Percentiles rank a stretch among this genome's conserved stretches.
Evolutionary conservation across 2,888 invertebrate genomes (phyloP).

Genomic region (Leptinotarsa peninsularis): DNA sequence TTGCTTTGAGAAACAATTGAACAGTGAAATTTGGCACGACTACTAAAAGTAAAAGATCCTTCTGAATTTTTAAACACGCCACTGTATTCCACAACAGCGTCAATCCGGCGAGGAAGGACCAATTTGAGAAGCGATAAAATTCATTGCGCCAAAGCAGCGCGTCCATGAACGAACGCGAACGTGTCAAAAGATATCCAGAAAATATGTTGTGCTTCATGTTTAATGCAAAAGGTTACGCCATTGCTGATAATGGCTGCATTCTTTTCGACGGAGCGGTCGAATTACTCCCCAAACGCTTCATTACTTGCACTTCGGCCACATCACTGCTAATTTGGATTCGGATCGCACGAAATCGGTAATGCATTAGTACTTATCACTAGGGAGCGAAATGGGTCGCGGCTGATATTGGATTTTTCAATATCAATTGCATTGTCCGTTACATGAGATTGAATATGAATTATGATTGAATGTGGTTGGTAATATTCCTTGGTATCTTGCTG

Average conservation of each 20-base stretch:
- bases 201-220: conserved; percentile 63
- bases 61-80: conserved; percentile 17
- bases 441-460: background rate
- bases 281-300: conserved; percentile 59
- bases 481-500: too few species aligned
- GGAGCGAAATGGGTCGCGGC: background rate
- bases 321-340: conserved; percentile 24
- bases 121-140: conserved; percentile 46
- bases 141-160: conserved; percentile 33
- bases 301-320: conserved; percentile 48
- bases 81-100: conserved; percentile 30
- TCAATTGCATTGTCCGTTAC: background rate
- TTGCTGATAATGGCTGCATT: conserved; percentile 62
- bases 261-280: conserved; percentile 56
- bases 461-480: too few species aligned
- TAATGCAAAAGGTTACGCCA: conserved; percentile 61
- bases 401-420: background rate
- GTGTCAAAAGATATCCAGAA: conserved; percentile 60
- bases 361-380: background rate
- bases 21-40: too few species aligned
- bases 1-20: too few species aligned
- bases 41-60: too few species aligned
- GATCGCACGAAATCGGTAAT: conserved; percentile 10
- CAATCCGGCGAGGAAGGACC: conserved; percentile 39
- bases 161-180: conserved; percentile 51